A percentile compares a stretch with the other conserved stretches of the same genome.
These are phyloP conservation scores for Cladorhizidae sp. DNA, from an alignment of 37 sponge, comb jelly and placozoan genomes.

Conservation along the genomic window DNA sequence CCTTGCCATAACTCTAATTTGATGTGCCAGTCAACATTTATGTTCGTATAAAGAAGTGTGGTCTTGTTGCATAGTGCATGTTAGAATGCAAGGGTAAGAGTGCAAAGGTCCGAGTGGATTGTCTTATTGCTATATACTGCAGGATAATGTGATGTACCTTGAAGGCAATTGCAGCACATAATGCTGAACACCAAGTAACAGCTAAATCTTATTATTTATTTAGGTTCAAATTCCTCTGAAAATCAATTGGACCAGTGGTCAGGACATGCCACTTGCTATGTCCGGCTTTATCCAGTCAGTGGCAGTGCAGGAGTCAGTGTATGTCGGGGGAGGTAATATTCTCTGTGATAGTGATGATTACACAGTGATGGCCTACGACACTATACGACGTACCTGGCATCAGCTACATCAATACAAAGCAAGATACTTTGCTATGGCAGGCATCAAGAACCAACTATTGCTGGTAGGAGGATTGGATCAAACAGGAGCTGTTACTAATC, in stretches of 20 bases:
- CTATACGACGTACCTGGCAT: background rate
- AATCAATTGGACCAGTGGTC: background rate
- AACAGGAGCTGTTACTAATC: background rate
- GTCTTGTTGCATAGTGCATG: background rate
- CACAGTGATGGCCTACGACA: background rate
- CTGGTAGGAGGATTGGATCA: background rate
- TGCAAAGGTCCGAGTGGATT: too few relatives aligned
- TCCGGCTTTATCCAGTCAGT: background rate
- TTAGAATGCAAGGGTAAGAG: too few relatives aligned
- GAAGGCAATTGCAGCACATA: too few relatives aligned
- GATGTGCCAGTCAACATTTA: too few relatives aligned
- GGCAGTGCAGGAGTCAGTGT: background rate
- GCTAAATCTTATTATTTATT: too few relatives aligned
- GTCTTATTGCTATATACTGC: too few relatives aligned
- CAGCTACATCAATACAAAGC: background rate
- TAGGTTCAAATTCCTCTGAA: background rate
- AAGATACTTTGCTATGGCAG: slow-evolving; percentile 6
- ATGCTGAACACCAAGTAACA: too few relatives aligned
- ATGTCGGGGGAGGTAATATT: slow-evolving; percentile 1
- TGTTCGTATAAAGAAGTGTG: too few relatives aligned
- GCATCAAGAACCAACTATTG: slow-evolving; percentile 4
- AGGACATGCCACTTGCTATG: background rate
- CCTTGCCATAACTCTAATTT: too few relatives aligned
- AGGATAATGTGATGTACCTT: too few relatives aligned
- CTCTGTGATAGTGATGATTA: background rate